These are phyloP conservation scores for Euschistus heros DNA, from an alignment of 1,140 invertebrate genomes.

Conservation along the genomic window DNA sequence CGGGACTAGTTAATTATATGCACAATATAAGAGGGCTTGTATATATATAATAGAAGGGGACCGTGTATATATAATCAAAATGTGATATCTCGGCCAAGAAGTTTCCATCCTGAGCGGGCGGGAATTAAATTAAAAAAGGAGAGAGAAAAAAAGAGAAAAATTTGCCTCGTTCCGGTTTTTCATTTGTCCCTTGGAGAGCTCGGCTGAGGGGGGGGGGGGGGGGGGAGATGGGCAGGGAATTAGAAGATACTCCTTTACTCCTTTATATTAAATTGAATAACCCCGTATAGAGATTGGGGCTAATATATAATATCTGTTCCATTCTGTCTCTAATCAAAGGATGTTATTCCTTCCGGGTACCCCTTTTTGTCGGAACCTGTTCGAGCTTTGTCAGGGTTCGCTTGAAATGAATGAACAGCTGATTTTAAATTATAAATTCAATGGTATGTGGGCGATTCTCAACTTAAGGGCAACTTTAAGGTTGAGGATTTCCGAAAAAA, in stretches of 20 bases:
- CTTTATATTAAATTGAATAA: constrained; percentile 7
- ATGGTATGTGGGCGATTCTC: too few relatives aligned
- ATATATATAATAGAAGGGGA: too few relatives aligned
- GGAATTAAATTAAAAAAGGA: too few relatives aligned
- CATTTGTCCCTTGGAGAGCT: constrained; percentile 1
- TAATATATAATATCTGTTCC: not conserved
- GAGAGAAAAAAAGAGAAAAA: not conserved
- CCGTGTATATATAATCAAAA: too few relatives aligned
- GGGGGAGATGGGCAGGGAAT: not conserved
- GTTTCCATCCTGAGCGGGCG: too few relatives aligned
- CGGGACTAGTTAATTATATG: too few relatives aligned
- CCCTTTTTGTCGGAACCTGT: not conserved
- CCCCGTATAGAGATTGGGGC: not conserved
- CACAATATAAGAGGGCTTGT: too few relatives aligned
- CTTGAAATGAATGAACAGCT: too few relatives aligned
- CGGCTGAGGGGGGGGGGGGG: not conserved
- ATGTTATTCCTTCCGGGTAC: not conserved
- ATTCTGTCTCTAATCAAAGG: not conserved
- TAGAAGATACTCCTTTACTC: not conserved
- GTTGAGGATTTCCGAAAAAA: too few relatives aligned
- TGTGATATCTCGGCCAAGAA: too few relatives aligned
- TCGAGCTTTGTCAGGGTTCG: not conserved
- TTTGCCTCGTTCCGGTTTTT: not conserved
- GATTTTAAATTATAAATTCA: too few relatives aligned
- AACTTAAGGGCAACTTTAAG: too few relatives aligned